Base-by-base conservation (phyloP, 2,888 invertebrate species). In the Nineta flava region DNA sequence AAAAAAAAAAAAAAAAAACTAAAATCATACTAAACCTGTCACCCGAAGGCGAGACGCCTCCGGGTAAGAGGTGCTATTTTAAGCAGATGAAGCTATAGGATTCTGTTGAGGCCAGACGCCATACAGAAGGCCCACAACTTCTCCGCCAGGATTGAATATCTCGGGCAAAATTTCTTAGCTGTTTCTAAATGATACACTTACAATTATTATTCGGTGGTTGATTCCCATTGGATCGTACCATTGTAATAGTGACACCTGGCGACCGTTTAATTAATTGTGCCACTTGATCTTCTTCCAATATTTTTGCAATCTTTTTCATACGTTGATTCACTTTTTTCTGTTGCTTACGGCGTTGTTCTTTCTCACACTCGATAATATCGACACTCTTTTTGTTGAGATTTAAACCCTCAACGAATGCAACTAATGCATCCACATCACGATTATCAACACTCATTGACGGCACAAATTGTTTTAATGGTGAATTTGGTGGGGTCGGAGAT, bases 251-350 rank as follows among this genome's bases (percentile, higher is more conserved):
- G 13, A 44, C 44, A n/a, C 26, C 44, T n/a, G 44, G 44, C 3
- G 44, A 44, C 5, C 44, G 26, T 21, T 19, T 21, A 16, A 44
- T 19, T n/a, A 44, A 44, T 12, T 44, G 21, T 2, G 44, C 21
- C 1, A 44, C 44, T 16, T 44, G 19, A 21, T 44, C n/a, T 3
- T 44, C 44, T 26, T 44, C n/a, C 5, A 38, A 7, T 15, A 38
- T 6, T 12, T 38, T 38, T 38, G 38, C 38, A 38, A n/a, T 38
- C 15, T 38, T 38, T 15, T 38, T 38, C 15, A 38, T 10, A 13
- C 38, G 38, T 38, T 38, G 38, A 10, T 38, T 38, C n/a, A n/a
- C 44, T 21, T 44, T 44, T 13, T 44, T 44, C n/a, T 21, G 44
- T 44, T 44, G 21, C 7, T 21, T 44, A 7, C 44, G 9, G 26